A percentile compares a stretch with the other conserved stretches of the same genome.
phyloP scores from a whole-genome alignment of 1,140 invertebrate genomes.

The Diorhabda elongata region DNA sequence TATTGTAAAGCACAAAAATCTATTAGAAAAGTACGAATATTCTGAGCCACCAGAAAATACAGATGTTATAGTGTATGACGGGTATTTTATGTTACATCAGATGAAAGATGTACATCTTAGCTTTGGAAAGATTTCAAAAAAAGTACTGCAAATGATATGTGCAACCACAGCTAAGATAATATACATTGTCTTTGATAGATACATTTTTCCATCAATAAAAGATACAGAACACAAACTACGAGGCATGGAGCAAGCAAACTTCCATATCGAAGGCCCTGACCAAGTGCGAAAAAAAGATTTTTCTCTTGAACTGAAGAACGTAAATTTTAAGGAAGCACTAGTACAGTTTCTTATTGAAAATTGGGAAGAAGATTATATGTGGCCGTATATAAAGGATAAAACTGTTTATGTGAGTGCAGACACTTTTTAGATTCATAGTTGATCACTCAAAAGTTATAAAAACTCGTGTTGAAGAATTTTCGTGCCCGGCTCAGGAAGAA shows the following conservation, averaged over 20 bases:
- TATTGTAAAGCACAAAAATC: constrained; percentile 23
- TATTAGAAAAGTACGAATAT: not conserved
- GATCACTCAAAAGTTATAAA: constrained; percentile 5
- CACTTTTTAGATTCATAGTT: not conserved
- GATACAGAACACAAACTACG: not conserved
- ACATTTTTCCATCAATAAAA: not conserved
- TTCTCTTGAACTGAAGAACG: constrained; percentile 8
- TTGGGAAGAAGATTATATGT: constrained; percentile 21
- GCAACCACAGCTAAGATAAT: constrained; percentile 17
- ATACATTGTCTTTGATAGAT: constrained; percentile 17
- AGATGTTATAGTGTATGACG: constrained; percentile 4
- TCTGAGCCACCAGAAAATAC: constrained; percentile 9
- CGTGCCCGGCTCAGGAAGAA: constrained; percentile 32
- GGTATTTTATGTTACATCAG: constrained; percentile 32
- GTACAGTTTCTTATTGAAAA: constrained; percentile 18
- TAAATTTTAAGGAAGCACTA: constrained; percentile 18
- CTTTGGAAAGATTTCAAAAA: constrained; percentile 33
- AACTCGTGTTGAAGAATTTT: constrained; percentile 20
- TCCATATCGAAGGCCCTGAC: not conserved
- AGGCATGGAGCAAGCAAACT: not conserved
- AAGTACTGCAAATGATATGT: constrained; percentile 26
- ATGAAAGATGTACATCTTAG: constrained; percentile 30
- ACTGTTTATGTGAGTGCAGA: constrained; percentile 23
- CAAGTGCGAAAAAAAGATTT: constrained; percentile 11
- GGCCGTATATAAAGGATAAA: constrained; percentile 31